Conservation (phyloP, 2,113 vertebrate genomes). For the Collichthys lucidus region DNA sequence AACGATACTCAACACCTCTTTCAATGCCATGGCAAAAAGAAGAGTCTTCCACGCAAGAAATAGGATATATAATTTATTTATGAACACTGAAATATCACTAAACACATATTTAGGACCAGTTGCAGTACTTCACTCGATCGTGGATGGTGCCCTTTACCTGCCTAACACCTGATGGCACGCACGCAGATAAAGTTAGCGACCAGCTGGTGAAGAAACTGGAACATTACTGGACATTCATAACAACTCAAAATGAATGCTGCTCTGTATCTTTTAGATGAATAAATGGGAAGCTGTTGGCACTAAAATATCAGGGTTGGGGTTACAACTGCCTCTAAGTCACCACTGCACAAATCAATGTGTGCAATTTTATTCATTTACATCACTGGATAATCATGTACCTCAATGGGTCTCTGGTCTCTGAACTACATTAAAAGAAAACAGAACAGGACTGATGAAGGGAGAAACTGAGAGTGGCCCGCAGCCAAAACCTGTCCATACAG, state of each 20-base stretch:
- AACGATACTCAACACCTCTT: too few relatives aligned
- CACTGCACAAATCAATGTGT: not conserved
- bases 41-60: too few relatives aligned
- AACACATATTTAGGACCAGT: too few relatives aligned
- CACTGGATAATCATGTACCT: not conserved
- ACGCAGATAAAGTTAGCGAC: not conserved
- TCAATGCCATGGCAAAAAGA: too few relatives aligned
- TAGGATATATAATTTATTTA: too few relatives aligned
- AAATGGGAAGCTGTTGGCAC: too few relatives aligned
- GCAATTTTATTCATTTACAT: not conserved
- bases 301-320: not conserved
- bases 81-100: too few relatives aligned
- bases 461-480: conserved; percentile 29
- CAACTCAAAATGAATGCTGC: not conserved
- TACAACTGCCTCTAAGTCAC: not conserved
- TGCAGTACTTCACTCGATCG: too few relatives aligned
- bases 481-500: conserved; percentile 37
- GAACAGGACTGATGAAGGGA: not conserved
- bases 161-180: not conserved
- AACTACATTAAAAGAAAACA: not conserved
- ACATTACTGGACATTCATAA: not conserved
- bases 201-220: not conserved
- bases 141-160: too few relatives aligned
- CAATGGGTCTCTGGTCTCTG: not conserved
- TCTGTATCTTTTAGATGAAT: not conserved